Conservation (phyloP, 2,888 invertebrate species). For the Chrysomela aeneicollis region DNA sequence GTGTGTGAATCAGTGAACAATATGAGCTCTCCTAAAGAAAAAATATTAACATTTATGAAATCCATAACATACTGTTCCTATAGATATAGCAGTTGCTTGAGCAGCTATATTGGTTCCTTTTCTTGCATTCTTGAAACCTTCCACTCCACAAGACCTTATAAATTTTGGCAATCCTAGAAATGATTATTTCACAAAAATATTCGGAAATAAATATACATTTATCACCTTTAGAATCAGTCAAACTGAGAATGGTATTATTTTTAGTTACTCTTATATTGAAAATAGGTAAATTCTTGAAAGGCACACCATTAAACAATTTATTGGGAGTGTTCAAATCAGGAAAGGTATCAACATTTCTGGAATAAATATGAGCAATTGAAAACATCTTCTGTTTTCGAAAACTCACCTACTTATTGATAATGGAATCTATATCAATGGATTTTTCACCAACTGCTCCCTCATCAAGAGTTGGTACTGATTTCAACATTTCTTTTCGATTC, state of each 20-base stretch:
- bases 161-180: slow-evolving; percentile 65
- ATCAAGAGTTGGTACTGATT: slow-evolving; percentile 67
- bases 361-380: slow-evolving; percentile 47
- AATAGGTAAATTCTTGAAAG: slow-evolving; percentile 83
- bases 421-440: slow-evolving; percentile 73
- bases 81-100: slow-evolving; percentile 87
- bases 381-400: background rate
- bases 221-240: slow-evolving; percentile 75
- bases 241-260: slow-evolving; percentile 87
- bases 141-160: slow-evolving; percentile 82
- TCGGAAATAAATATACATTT: background rate
- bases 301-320: slow-evolving; percentile 76
- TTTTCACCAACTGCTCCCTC: slow-evolving; percentile 83
- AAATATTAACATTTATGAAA: background rate
- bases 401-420: slow-evolving; percentile 69
- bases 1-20: slow-evolving; percentile 8
- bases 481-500: slow-evolving; percentile 65
- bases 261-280: slow-evolving; percentile 81
- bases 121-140: slow-evolving; percentile 93
- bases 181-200: background rate
- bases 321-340: slow-evolving; percentile 78
- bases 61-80: slow-evolving; percentile 69
- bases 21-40: background rate
- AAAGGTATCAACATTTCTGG: slow-evolving; percentile 74
- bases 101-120: slow-evolving; percentile 98